Evolutionary conservation across 2,113 vertebrate genomes (phyloP), one percentile per base, ranked within the genome.

Genomic region (Protobothrops flavoviridis): DNA sequence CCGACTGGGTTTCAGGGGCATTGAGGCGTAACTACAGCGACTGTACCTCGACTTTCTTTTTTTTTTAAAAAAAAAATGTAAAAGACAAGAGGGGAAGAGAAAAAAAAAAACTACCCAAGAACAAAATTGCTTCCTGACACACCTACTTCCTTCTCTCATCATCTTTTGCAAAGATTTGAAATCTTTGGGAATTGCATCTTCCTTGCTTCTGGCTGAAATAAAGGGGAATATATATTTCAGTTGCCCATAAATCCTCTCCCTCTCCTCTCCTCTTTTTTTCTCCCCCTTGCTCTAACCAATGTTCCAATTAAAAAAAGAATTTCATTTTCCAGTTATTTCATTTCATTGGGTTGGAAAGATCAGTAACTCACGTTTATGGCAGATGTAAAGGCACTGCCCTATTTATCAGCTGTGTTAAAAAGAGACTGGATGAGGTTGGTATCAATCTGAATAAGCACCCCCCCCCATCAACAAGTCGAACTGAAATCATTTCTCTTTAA

Each of bases 1-100:
- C 98, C 97, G 98, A 98, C 98, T 98, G 95, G 98, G 98, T 98
- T 98, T 98, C 98, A 97, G 96, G 98, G 97, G 96, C 97, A 97
- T 86, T 98, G 98, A 98, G 98, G 98, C 98, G 95, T 96, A 98
- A 98, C 97, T 95, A 96, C 96, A 96, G 97, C 96, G 97, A 98
- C 97, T 95, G 95, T 97, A 98, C 98, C 98, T 98, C 97, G 96
- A 96, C 97, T 98, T 98, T 93, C 64, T 43, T 59, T 26, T 59
- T n/a, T 59, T n/a, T 13, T 20, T 15, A 2, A 23, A 85, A n/a
- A 92, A 29, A 87, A 45, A 64, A 29, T 45, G 55, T 20, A 59
- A 64, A 45, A 45, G 56, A 90, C 12, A 33, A 24, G 43, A 29
- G 48, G 26, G 48, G 39, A 61, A 45, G 48, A 50, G n/a, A 1